A percentile compares a stretch with the other conserved stretches of the same genome.
These are phyloP conservation scores for Cyaniris semiargus DNA, from an alignment of 2,888 invertebrate genomes.

Conservation along the genomic window DNA sequence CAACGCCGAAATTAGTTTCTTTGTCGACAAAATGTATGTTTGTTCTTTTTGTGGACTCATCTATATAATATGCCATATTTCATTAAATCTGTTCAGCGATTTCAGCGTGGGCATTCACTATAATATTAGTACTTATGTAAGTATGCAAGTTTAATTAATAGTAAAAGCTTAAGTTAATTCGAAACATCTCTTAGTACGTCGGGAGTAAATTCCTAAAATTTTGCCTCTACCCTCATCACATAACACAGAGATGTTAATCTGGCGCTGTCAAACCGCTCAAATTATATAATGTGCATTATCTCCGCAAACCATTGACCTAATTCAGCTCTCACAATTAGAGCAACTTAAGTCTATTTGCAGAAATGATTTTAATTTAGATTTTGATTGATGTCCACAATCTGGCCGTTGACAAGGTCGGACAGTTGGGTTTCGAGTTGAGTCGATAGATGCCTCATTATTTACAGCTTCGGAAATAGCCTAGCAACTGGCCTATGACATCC, in stretches of 20 bases:
- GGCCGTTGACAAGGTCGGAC: conserved; percentile 64
- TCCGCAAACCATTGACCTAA: conserved; percentile 43
- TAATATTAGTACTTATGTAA: too few species aligned
- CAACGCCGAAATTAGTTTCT: too few species aligned
- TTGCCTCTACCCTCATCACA: background rate
- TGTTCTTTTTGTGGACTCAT: too few species aligned
- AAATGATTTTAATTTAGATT: conserved; percentile 52
- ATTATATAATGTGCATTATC: conserved; percentile 38
- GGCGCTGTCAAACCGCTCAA: conserved; percentile 24
- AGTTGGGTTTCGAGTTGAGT: conserved; percentile 56
- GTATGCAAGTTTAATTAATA: background rate
- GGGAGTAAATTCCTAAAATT: background rate
- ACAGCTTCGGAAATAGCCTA: conserved; percentile 55
- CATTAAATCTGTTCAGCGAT: too few species aligned
- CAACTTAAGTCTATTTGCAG: conserved; percentile 54
- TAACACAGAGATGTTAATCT: conserved; percentile 19
- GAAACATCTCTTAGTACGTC: background rate
- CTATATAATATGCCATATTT: too few species aligned
- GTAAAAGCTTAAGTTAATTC: background rate
- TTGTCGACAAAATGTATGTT: too few species aligned
- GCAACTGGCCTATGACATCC: conserved; percentile 48
- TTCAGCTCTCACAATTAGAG: conserved; percentile 52
- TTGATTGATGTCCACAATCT: conserved; percentile 62
- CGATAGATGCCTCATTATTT: conserved; percentile 60
- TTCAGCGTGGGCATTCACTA: too few species aligned